Conservation (phyloP, 2,113 vertebrate species). For the Hippocampus mohnikei region DNA sequence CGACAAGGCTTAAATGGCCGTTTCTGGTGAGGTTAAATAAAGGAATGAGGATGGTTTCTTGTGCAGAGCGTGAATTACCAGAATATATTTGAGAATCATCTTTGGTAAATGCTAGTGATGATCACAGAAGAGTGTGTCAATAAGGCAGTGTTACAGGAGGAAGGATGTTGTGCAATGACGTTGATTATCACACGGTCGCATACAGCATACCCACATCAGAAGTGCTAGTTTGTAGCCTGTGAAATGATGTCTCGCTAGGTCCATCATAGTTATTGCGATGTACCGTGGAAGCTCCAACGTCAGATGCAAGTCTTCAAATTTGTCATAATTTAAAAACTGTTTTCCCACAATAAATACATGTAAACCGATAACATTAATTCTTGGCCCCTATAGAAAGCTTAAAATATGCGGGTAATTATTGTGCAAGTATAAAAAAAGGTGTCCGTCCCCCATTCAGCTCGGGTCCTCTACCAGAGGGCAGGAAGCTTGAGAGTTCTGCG, state of each 20-base stretch:
- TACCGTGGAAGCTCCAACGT: neutral
- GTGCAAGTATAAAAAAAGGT: too few relatives aligned
- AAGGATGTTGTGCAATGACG: constrained; percentile 12
- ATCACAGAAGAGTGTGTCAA: neutral
- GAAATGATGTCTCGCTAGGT: neutral
- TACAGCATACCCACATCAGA: neutral
- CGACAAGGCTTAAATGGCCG: neutral
- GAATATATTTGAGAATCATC: neutral
- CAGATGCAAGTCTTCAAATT: too few relatives aligned
- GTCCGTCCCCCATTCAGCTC: too few relatives aligned
- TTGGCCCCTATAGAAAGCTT: neutral
- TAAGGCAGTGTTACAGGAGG: neutral
- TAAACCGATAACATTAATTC: neutral
- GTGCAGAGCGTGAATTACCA: neutral
- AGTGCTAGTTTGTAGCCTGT: neutral
- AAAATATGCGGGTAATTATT: neutral
- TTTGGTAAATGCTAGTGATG: neutral
- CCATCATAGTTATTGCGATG: too few relatives aligned
- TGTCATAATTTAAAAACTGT: neutral
- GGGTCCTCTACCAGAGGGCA: too few relatives aligned
- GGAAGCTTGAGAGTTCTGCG: too few relatives aligned
- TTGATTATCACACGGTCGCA: neutral
- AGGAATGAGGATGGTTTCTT: neutral
- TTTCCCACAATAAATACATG: neutral
- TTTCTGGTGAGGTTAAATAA: neutral